Conservation (phyloP, 2,797 vertebrate genomes). For the Pogoniulus pusillus region DNA sequence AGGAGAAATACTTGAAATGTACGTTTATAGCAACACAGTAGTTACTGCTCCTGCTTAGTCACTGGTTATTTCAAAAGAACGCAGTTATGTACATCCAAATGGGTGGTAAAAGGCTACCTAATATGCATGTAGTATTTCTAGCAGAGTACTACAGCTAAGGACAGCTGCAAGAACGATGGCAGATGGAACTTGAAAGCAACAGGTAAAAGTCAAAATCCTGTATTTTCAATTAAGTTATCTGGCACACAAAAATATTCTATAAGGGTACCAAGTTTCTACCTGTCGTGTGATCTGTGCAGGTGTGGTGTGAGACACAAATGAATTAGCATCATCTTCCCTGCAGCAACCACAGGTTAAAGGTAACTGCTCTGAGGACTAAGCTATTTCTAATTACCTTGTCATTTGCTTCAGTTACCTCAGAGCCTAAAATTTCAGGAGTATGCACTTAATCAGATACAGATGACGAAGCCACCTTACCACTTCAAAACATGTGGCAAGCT, state of each 20-base stretch:
- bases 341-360: background rate
- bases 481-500: slow-evolving; percentile 93
- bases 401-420: background rate
- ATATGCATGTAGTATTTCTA: background rate
- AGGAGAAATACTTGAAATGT: background rate
- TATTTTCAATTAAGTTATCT: background rate
- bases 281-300: background rate
- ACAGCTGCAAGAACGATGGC: background rate
- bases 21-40: background rate
- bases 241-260: background rate
- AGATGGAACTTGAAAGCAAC: background rate
- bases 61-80: slow-evolving; percentile 13
- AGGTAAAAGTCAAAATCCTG: background rate
- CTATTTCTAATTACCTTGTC: background rate
- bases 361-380: background rate
- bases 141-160: background rate
- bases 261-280: background rate
- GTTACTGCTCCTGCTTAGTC: background rate
- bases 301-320: background rate
- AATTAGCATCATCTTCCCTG: background rate
- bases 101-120: background rate
- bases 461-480: slow-evolving; percentile 80
- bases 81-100: background rate
- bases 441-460: background rate
- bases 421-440: background rate